phyloP scores from a whole-genome alignment of 2,888 invertebrate species.

The Nemoura dubitans region DNA sequence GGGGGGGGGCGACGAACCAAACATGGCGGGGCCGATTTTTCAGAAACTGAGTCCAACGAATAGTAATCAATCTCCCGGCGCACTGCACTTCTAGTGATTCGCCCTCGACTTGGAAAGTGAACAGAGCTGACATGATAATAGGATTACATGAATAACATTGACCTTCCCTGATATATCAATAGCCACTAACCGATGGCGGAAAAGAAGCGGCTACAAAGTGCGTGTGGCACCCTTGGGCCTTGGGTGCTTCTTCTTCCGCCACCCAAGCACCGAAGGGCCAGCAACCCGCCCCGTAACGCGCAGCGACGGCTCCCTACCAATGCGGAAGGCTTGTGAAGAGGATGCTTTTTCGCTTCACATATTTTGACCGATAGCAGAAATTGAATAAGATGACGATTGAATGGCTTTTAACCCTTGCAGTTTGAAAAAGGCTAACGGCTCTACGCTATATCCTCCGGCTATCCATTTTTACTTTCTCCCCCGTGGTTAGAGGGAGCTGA shows the following conservation, averaged over 20 bases:
- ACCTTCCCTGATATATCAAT: neutral
- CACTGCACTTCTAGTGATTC: neutral
- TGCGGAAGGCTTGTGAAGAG: neutral
- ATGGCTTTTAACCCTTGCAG: neutral
- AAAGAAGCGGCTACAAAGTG: neutral
- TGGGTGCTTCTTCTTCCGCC: neutral
- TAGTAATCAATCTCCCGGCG: neutral
- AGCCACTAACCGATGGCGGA: neutral
- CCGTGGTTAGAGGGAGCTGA: neutral
- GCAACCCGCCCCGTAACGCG: neutral
- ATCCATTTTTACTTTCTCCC: neutral
- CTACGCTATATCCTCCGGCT: neutral
- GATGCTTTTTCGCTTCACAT: neutral
- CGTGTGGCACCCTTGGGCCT: no score
- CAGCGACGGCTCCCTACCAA: neutral
- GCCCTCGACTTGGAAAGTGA: neutral
- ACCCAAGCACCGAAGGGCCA: neutral
- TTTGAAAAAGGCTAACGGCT: neutral
- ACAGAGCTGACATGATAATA: conserved; percentile 1
- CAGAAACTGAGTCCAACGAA: neutral
- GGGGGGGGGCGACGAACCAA: neutral
- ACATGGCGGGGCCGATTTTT: neutral
- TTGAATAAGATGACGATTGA: conserved; percentile 27
- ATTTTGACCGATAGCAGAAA: conserved; percentile 30
- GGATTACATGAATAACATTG: conserved; percentile 5